Evolutionary conservation across 2,113 vertebrate genomes (phyloP), one percentile per base, ranked within the genome.

Genomic region (Xyrauchen texanus): DNA sequence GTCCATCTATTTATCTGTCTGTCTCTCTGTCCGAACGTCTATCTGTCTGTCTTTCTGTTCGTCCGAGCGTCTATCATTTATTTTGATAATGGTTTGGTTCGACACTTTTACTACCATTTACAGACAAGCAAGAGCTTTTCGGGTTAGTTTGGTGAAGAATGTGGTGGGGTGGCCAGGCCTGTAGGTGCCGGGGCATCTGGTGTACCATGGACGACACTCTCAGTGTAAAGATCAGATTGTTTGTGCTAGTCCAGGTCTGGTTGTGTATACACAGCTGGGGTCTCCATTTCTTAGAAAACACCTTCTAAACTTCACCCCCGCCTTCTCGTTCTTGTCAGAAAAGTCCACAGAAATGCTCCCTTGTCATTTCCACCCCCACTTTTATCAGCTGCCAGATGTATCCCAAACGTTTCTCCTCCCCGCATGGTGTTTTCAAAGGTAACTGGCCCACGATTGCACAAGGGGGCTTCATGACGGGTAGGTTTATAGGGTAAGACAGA

Each of bases 181-280:
- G 75, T 51, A 47, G 76, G 81, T 53, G 70, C 64, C 66, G 44
- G 61, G 49, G 75, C 73, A 79, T 82, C 68, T 79, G 87, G 74
- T 53, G 72, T 78, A 64, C 52, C 68, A 78, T 73, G 58, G 62
- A 82, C 79, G 74, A 53, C 75, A 61, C 67, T 51, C 68, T 83
- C 46, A 65, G 77, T 74, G 80, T 74, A 84, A 82, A 85, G 79
- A 85, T 15, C 0, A 4, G 78, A 77, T 55, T 92, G 88, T 90
- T 93, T 92, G 76, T 68, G 82, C 87, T 89, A 85, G 90, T 80
- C 67, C 75, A 78, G 75, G 74, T 68, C 80, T 86, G 49, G 47
- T 87, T 58, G 81, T 88, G 90, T 92, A 87, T 87, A 90, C 90
- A 91, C 92, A 93, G 91, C 92, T 94, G 92, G 88, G 88, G 85